Evolutionary conservation across 2,888 invertebrate genomes (phyloP).

Genomic region (Luffia ferchaultella): DNA sequence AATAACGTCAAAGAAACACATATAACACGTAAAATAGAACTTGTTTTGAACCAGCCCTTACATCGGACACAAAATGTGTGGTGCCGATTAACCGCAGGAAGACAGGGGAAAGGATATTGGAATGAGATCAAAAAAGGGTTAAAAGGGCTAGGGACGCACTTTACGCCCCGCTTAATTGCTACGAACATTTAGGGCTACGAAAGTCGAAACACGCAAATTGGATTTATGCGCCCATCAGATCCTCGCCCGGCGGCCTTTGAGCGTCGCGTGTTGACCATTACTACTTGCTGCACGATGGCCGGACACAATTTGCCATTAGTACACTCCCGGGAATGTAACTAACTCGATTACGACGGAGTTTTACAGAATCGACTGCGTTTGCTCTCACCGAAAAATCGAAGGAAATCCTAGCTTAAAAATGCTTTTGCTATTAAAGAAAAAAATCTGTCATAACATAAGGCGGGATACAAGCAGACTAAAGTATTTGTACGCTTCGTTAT

Average conservation of each 20-base stretch:
- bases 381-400: no score
- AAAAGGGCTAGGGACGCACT: constrained; percentile 37
- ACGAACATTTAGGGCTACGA: constrained; percentile 34
- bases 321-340: constrained; percentile 30
- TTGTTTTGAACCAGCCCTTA: neutral
- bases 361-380: no score
- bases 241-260: constrained; percentile 5
- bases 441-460: no score
- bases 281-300: constrained; percentile 4
- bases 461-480: no score
- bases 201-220: constrained; percentile 57
- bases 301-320: constrained; percentile 43
- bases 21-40: neutral
- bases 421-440: no score
- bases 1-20: neutral
- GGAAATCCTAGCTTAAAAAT: no score
- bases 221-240: constrained; percentile 41
- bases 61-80: neutral
- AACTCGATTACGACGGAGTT: constrained; percentile 52
- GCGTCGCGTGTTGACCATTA: constrained; percentile 6
- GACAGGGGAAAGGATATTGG: constrained; percentile 25
- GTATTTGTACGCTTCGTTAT: no score
- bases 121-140: constrained; percentile 31
- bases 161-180: constrained; percentile 58
- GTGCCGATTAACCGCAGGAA: constrained; percentile 2